A percentile compares a stretch with the other conserved stretches of the same genome.
phyloP scores from a whole-genome alignment of 2,113 vertebrate genomes.

The Trochalopteron elliotii region DNA sequence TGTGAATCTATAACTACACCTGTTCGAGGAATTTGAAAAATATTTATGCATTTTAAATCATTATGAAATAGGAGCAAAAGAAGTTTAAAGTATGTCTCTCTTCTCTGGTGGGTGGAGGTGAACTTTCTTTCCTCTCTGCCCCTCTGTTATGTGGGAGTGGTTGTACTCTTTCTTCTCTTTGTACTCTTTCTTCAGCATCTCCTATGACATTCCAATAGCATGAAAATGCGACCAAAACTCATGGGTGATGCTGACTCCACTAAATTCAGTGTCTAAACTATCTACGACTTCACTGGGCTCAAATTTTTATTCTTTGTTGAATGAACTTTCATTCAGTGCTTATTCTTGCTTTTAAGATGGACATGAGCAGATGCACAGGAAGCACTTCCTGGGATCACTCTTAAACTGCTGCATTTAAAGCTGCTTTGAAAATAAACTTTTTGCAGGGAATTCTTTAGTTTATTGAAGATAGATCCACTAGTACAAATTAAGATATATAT shows the following conservation, averaged over 20 bases:
- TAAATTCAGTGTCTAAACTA: background rate
- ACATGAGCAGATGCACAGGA: background rate
- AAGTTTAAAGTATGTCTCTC: background rate
- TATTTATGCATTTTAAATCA: background rate
- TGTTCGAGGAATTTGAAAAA: background rate
- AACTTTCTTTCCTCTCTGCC: background rate
- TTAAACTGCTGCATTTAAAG: background rate
- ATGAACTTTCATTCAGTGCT: background rate
- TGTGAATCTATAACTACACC: background rate
- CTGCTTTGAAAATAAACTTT: background rate
- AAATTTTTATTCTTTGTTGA: background rate
- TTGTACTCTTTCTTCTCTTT: background rate
- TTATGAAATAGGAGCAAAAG: background rate
- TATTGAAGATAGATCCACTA: background rate
- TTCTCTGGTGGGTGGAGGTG: background rate
- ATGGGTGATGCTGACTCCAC: background rate
- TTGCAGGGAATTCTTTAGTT: background rate
- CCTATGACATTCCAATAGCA: background rate
- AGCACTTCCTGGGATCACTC: background rate
- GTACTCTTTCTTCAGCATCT: background rate
- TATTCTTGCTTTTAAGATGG: background rate
- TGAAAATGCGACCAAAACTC: background rate
- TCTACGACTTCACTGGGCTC: background rate
- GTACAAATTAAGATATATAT: background rate
- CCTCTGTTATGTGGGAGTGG: background rate